phyloP scores from a whole-genome alignment of 2,113 vertebrate species.

The Pedionomus torquatus region DNA sequence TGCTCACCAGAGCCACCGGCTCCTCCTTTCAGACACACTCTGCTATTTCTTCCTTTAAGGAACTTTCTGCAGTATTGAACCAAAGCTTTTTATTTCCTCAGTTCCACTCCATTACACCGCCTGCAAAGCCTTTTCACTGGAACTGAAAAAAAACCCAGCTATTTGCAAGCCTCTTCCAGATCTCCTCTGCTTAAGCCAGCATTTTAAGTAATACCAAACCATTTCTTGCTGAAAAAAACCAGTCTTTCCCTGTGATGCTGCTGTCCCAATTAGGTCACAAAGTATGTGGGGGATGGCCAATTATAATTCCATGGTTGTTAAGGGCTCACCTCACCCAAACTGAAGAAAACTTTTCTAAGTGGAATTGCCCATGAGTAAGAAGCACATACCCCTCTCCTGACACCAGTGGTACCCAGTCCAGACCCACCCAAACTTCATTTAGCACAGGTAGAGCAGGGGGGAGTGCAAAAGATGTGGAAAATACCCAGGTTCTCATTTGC shows the following conservation, averaged over 20 bases:
- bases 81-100: background rate
- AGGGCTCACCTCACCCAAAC: background rate
- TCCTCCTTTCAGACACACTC: background rate
- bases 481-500: fast-evolving
- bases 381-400: background rate
- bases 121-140: background rate
- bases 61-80: background rate
- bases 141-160: background rate
- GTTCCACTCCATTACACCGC: background rate
- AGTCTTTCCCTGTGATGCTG: background rate
- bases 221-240: background rate
- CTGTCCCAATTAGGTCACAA: background rate
- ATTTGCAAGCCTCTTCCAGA: background rate
- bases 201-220: background rate
- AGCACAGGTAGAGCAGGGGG: fast-evolving
- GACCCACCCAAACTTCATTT: background rate
- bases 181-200: background rate
- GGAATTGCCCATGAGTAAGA: background rate
- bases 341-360: background rate
- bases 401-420: background rate
- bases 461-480: background rate
- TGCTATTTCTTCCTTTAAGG: background rate
- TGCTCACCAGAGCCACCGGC: background rate
- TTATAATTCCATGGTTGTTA: background rate
- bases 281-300: background rate